phyloP scores from a whole-genome alignment of 92 coral and sea anemone genomes.

The Zoanthus sansibaricus region DNA sequence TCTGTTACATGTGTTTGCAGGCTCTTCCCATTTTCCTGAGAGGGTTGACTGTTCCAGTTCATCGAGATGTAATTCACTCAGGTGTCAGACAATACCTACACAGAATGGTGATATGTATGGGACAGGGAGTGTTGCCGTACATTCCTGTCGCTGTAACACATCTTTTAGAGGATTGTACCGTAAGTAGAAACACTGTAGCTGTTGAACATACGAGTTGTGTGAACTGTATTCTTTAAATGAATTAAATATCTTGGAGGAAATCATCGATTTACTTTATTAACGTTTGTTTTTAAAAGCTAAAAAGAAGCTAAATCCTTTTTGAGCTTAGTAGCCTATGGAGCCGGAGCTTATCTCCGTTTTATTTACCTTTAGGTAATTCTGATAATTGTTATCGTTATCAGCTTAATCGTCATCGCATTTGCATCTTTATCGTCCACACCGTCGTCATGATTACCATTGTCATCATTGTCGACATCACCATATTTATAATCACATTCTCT shows the following conservation, averaged over 20 bases:
- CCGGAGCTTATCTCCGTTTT: too few species aligned
- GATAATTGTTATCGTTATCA: too few species aligned
- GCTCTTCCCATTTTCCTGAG: slow-evolving; percentile 93
- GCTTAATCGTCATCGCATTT: background rate
- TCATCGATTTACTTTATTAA: too few species aligned
- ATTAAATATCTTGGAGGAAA: background rate
- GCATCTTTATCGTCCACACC: background rate
- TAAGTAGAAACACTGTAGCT: slow-evolving; percentile 33
- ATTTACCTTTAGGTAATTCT: too few species aligned
- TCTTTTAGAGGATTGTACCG: slow-evolving; percentile 85
- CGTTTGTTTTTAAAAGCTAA: too few species aligned
- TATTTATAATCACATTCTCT: background rate
- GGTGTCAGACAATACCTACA: slow-evolving; percentile 97
- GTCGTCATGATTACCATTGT: background rate
- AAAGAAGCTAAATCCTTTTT: too few species aligned
- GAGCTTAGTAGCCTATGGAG: too few species aligned
- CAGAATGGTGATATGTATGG: slow-evolving; percentile 96
- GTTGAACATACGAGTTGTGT: background rate
- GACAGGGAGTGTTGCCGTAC: slow-evolving; percentile 87
- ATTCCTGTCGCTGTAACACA: slow-evolving; percentile 97
- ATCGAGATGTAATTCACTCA: slow-evolving; percentile 93
- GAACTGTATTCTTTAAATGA: background rate
- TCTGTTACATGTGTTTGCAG: slow-evolving; percentile 44
- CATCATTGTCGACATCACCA: background rate
- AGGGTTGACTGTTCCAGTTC: slow-evolving; percentile 87